Evolutionary conservation across 2,888 invertebrate genomes (phyloP), one percentile per base, ranked within the genome.

Genomic region (Cinara cedri): DNA sequence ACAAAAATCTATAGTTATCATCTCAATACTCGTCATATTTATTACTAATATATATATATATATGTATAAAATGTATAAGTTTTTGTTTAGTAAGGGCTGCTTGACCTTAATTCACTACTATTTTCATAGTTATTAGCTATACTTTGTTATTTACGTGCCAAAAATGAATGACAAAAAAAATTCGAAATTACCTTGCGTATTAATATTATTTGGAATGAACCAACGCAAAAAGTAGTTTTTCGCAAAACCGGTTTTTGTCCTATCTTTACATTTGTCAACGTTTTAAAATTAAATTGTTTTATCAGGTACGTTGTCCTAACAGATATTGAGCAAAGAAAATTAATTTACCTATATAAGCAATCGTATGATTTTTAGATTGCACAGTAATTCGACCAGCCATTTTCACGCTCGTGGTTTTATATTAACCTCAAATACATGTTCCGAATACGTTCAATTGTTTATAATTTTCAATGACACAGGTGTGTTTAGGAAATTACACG

Each of bases 261-360:
- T n/a, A n/a, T n/a, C n/a, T n/a, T n/a, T n/a, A n/a, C n/a, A n/a
- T n/a, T n/a, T n/a, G n/a, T 44, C 10, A 44, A 44, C 44, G 44
- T 44, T 44, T 44, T 44, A 44, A 8, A 44, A 44, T 44, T 44
- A 44, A 44, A 44, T 8, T 44, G n/a, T n/a, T n/a, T n/a, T n/a
- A n/a, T n/a, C n/a, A n/a, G n/a, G n/a, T n/a, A n/a, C n/a, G n/a
- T n/a, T n/a, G n/a, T n/a, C n/a, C n/a, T n/a, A n/a, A n/a, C n/a
- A n/a, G n/a, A n/a, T n/a, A n/a, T n/a, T n/a, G n/a, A 46, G 46
- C 3, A 46, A 46, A 24, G n/a, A 26, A 51, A 34, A 10, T 21
- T 16, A 71, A n/a, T 42, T 65, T 75, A 75, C 75, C 75, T 54
- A 75, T 75, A 21, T 75, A 21, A 74, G 63, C 54, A 14, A 63